Percentiles rank a stretch among this genome's conserved stretches.
Evolutionary conservation across 2,113 vertebrate genomes (phyloP).

Genomic region (Neogobius melanostomus): DNA sequence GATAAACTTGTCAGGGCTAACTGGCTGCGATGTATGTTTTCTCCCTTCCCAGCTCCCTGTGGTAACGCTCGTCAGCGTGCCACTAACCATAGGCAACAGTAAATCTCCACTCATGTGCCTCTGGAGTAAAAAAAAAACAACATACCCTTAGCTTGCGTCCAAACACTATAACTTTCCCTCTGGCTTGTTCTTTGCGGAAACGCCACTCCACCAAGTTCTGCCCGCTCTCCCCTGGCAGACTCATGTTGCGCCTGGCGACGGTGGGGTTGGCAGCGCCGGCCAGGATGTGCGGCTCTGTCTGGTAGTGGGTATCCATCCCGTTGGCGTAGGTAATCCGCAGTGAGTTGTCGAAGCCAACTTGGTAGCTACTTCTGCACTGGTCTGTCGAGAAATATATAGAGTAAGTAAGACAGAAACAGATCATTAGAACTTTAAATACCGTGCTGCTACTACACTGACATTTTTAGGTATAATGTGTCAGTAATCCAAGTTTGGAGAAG

Average conservation of each 20-base stretch:
- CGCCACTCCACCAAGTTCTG: slow-evolving; percentile 98
- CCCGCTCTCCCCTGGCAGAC: slow-evolving; percentile 90
- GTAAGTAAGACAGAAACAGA: neutral
- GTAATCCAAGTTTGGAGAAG: no score
- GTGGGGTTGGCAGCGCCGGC: slow-evolving; percentile 94
- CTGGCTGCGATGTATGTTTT: slow-evolving; percentile 6
- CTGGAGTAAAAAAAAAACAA: neutral
- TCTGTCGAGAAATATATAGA: slow-evolving; percentile 73
- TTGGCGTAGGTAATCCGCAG: slow-evolving; percentile 92
- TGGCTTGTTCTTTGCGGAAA: slow-evolving; percentile 93
- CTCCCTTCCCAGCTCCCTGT: neutral
- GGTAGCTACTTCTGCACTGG: slow-evolving; percentile 92
- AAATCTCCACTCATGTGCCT: neutral
- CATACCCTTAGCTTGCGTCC: slow-evolving; percentile 93
- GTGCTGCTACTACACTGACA: no score
- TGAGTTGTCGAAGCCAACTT: slow-evolving; percentile 92
- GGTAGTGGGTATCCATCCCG: slow-evolving; percentile 93
- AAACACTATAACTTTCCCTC: slow-evolving; percentile 94
- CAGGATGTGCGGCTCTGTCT: slow-evolving; percentile 93
- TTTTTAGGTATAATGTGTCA: no score
- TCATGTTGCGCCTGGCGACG: slow-evolving; percentile 94
- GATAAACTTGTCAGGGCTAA: neutral
- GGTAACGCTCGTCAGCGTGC: neutral
- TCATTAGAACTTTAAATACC: no score
- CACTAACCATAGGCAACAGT: slow-evolving; percentile 3